Evolutionary conservation across 2,113 vertebrate species (phyloP), one percentile per base, ranked within the genome.

Genomic region (Sander lucioperca): DNA sequence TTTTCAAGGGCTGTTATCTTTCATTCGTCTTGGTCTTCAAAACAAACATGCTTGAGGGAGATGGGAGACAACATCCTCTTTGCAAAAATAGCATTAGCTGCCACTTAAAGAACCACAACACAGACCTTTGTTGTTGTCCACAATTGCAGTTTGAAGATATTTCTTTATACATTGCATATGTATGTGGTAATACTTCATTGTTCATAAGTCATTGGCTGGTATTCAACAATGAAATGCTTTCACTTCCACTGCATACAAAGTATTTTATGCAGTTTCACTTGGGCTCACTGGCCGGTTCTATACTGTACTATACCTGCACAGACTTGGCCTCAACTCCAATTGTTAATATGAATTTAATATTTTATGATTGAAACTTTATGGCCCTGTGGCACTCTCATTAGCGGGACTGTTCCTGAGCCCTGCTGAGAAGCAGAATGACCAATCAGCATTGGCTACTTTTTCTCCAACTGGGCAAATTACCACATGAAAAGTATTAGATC

Each of bases 381-480:
- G 47, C 66, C 62, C 66, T 66, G 72, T 62, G 72, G 79, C 61
- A 62, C 47, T 58, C 86, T 90, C 82, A 88, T 85, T 87, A 84
- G 54, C 13, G 54, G 19, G 39, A 62, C 57, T 76, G 59, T 67
- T 88, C 59, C 74, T 69, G 64, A 58, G 30, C 50, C 77, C 54
- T 11, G 18, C 56, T 76, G 76, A 73, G 79, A 57, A 71, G 77
- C 79, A 81, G 45, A 82, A 68, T 11, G 62, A 83, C 87, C 73
- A 80, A 74, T 83, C 70, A 68, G 62, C 25, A 27, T 14, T 39
- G 57, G 48, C 59, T 74, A 73, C 82, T 65, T 57, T 67, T 84
- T 58, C 68, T 79, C 78, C 80, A 84, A 61, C 85, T 80, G 80
- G 74, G 87, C 69, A 90, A 88, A 91, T 92, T 85, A 90, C 80